Conservation (phyloP, 1,140 invertebrate genomes). For the Drosophila ogumai region DNA sequence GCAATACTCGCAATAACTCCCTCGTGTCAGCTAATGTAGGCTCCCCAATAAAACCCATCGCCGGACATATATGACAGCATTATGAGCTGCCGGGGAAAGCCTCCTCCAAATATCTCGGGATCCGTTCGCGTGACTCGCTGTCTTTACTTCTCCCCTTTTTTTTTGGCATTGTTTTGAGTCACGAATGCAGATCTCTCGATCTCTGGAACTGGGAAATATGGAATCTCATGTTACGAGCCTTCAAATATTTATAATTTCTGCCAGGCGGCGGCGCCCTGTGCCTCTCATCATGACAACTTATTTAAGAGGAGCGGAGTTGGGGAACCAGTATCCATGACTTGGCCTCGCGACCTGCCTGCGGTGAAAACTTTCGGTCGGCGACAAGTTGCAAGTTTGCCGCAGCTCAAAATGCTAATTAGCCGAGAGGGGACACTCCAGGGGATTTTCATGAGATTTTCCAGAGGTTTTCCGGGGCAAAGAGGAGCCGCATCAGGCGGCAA, state of each 20-base stretch:
- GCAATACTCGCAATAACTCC: constrained; percentile 6
- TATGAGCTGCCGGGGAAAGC: constrained; percentile 42
- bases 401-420: constrained; percentile 68
- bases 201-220: constrained; percentile 47
- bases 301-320: constrained; percentile 20
- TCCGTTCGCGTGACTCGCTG: constrained; percentile 56
- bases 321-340: constrained; percentile 36
- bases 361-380: constrained; percentile 22
- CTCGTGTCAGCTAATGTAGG: constrained; percentile 50
- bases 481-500: constrained; percentile 3
- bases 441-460: neutral
- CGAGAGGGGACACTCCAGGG: neutral
- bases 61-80: constrained; percentile 31
- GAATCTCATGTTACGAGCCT: constrained; percentile 67
- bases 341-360: constrained; percentile 17
- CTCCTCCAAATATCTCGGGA: constrained; percentile 19
- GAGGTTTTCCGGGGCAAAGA: neutral
- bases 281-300: constrained; percentile 63
- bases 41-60: constrained; percentile 47
- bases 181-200: constrained; percentile 54
- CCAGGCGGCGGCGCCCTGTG: constrained; percentile 19
- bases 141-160: constrained; percentile 19
- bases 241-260: constrained; percentile 55
- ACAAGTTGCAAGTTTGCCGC: constrained; percentile 61
- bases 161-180: constrained; percentile 65